These are phyloP conservation scores for Aethina tumida DNA, from an alignment of 1,140 invertebrate genomes.

Conservation along the genomic window DNA sequence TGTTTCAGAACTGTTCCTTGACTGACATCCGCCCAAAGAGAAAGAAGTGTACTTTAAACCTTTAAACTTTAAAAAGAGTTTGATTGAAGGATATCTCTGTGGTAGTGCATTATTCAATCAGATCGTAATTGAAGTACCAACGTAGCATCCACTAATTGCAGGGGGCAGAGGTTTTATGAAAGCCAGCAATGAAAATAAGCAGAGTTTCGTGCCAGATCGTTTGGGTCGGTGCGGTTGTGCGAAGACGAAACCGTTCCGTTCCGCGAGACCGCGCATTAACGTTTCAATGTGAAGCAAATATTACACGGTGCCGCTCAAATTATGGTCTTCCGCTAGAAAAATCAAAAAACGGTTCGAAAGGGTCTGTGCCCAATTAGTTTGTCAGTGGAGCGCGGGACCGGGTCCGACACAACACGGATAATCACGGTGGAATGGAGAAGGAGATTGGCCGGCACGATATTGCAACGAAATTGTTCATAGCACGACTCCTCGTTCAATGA, in stretches of 20 bases:
- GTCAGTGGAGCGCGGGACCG: conserved; percentile 25
- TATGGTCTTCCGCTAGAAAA: conserved; percentile 30
- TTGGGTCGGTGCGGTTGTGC: conserved; percentile 5
- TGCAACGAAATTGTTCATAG: conserved; percentile 20
- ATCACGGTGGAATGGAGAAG: conserved; percentile 8
- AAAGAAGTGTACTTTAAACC: no score
- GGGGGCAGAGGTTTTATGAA: no score
- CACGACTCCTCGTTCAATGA: conserved; percentile 14
- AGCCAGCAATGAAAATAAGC: no score
- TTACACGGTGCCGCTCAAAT: conserved; percentile 29
- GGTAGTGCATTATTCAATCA: no score
- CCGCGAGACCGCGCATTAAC: conserved; percentile 18
- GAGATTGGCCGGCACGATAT: conserved; percentile 17
- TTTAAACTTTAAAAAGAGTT: no score
- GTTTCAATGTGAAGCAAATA: conserved; percentile 25
- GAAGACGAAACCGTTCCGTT: conserved; percentile 4
- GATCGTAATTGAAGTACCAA: no score
- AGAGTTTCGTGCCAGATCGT: conserved; percentile 20
- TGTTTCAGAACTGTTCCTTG: no score
- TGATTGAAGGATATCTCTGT: no score
- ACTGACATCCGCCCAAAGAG: no score
- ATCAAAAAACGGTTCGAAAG: conserved; percentile 22
- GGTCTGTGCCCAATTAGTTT: conserved; percentile 24
- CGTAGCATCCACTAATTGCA: no score
- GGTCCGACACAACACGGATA: no score